phyloP scores from a whole-genome alignment of 2,113 vertebrate species.

The Sturnus vulgaris region DNA sequence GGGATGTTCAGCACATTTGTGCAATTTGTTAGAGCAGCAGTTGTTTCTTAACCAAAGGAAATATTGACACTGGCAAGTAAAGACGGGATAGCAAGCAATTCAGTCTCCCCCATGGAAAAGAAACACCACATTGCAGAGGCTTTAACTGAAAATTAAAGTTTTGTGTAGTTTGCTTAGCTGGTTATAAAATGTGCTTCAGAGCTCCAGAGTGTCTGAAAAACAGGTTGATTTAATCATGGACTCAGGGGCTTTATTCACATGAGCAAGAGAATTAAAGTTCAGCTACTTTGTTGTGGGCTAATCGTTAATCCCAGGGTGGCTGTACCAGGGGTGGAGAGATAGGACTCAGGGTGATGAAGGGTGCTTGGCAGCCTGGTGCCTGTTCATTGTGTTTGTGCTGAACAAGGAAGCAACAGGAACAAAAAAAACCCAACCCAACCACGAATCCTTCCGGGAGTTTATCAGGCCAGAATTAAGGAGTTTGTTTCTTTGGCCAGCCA shows the following conservation, averaged over 20 bases:
- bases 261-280: slow-evolving; percentile 33
- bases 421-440: background rate
- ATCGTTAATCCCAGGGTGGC: slow-evolving; percentile 25
- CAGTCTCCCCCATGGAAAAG: background rate
- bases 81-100: background rate
- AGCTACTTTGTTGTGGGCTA: slow-evolving; percentile 17
- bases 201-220: background rate
- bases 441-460: background rate
- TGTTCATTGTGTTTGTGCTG: background rate
- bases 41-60: background rate
- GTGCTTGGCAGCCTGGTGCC: slow-evolving; percentile 8
- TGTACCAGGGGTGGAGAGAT: background rate
- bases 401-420: background rate
- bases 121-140: background rate
- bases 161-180: background rate
- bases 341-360: background rate
- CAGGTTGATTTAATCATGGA: slow-evolving; percentile 12
- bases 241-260: slow-evolving; percentile 28
- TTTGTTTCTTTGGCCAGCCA: background rate
- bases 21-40: background rate
- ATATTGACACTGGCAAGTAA: background rate
- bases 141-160: background rate
- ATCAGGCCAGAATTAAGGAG: background rate
- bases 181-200: background rate
- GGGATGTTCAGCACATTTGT: background rate